Conservation (phyloP, 2,113 vertebrate genomes). For the Poicephalus meyeri region DNA sequence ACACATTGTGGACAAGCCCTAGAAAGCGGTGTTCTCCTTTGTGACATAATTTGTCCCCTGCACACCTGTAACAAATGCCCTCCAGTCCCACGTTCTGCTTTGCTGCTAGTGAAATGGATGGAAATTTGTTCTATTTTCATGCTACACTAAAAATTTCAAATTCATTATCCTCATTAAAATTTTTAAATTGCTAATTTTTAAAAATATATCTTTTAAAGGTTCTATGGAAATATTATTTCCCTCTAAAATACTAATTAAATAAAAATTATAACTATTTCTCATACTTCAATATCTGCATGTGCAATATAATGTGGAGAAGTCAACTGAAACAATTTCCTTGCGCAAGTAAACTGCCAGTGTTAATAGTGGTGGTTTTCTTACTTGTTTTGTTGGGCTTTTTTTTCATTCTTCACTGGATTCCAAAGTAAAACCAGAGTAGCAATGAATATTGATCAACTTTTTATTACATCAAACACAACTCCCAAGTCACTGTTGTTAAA, state of each 20-base stretch:
- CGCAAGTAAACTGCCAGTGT: not conserved
- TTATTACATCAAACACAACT: constrained; percentile 9
- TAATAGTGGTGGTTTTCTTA: not conserved
- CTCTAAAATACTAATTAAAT: not conserved
- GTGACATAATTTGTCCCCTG: not conserved
- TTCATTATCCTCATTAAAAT: not conserved
- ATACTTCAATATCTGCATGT: not conserved
- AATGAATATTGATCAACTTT: constrained; percentile 23
- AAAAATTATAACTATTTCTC: not conserved
- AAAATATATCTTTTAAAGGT: not conserved
- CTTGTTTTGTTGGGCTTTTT: not conserved
- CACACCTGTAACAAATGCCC: not conserved
- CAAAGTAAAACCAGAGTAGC: not conserved
- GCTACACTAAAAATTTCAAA: not conserved
- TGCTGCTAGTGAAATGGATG: not conserved
- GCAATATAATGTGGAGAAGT: not conserved
- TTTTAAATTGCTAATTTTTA: not conserved
- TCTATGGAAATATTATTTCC: not conserved
- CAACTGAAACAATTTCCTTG: not conserved
- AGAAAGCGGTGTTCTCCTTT: not conserved
- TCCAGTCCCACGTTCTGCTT: not conserved
- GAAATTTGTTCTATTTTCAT: not conserved
- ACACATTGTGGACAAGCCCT: not conserved
- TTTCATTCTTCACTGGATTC: not conserved
- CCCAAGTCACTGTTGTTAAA: not conserved